These are phyloP conservation scores for Oreochromis niloticus DNA, from an alignment of 2,113 vertebrate genomes.

Conservation along the genomic window DNA sequence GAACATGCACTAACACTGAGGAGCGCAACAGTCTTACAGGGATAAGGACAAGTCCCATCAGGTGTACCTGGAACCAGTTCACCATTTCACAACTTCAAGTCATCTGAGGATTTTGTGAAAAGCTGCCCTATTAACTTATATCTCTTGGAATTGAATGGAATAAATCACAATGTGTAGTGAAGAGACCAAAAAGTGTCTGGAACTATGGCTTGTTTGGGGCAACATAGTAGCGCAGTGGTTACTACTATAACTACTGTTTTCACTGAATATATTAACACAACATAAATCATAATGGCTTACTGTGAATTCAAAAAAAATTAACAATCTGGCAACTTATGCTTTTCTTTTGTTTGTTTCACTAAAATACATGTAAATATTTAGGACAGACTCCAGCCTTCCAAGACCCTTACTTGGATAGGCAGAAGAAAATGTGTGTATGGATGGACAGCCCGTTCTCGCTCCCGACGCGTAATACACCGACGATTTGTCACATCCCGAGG, in stretches of 20 bases:
- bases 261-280: neutral
- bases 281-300: neutral
- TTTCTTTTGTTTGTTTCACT: neutral
- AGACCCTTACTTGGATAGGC: neutral
- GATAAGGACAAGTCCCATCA: neutral
- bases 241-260: neutral
- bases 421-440: accelerated
- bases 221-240: neutral
- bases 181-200: neutral
- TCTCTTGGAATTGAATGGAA: neutral
- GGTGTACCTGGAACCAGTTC: neutral
- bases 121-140: neutral
- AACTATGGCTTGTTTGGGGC: neutral
- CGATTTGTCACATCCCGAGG: accelerated
- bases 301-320: accelerated
- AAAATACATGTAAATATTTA: neutral
- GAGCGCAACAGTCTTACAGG: neutral
- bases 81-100: neutral
- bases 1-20: neutral
- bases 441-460: neutral
- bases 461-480: accelerated
- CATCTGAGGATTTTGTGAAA: neutral
- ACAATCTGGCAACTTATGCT: accelerated
- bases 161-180: neutral
- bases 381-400: neutral